phyloP scores from a whole-genome alignment of 1,140 invertebrate species.

The Drosophila arizonae region DNA sequence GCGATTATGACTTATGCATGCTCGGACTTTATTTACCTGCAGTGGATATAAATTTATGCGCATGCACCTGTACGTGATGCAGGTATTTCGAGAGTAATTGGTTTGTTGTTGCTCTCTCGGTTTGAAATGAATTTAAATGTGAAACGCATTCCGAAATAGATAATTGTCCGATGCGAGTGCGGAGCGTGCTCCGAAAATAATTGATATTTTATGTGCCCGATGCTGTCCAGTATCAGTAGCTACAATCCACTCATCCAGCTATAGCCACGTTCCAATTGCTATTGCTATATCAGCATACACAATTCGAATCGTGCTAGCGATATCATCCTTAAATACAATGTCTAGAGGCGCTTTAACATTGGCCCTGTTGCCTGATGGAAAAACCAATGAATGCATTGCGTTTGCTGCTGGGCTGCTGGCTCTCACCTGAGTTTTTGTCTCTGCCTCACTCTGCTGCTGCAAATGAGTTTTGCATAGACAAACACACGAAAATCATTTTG shows the following conservation, averaged over 20 bases:
- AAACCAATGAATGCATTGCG: slow-evolving; percentile 61
- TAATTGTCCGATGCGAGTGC: not conserved
- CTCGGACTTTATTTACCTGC: slow-evolving; percentile 49
- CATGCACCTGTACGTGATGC: slow-evolving; percentile 6
- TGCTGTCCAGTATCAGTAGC: not conserved
- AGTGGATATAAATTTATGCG: slow-evolving; percentile 8
- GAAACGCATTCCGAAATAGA: not conserved
- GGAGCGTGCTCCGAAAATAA: slow-evolving; percentile 3
- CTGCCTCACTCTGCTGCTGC: slow-evolving; percentile 22
- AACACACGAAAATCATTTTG: slow-evolving; percentile 34
- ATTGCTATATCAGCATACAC: no score
- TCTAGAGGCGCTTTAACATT: not conserved
- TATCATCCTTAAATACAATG: not conserved
- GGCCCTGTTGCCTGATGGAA: slow-evolving; percentile 1
- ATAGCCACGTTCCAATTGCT: no score
- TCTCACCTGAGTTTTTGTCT: slow-evolving; percentile 33
- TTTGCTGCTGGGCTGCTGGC: slow-evolving; percentile 14
- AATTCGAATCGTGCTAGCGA: no score
- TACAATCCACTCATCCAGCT: not conserved
- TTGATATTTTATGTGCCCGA: slow-evolving; percentile 8
- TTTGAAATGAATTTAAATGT: not conserved
- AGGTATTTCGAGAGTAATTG: slow-evolving; percentile 5
- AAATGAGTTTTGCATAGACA: slow-evolving; percentile 77
- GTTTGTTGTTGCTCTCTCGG: not conserved
- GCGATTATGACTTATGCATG: slow-evolving; percentile 25